A percentile compares a stretch with the other conserved stretches of the same genome.
phyloP scores from a whole-genome alignment of 64 coral and sea anemone genomes.

The Pocillopora verrucosa region DNA sequence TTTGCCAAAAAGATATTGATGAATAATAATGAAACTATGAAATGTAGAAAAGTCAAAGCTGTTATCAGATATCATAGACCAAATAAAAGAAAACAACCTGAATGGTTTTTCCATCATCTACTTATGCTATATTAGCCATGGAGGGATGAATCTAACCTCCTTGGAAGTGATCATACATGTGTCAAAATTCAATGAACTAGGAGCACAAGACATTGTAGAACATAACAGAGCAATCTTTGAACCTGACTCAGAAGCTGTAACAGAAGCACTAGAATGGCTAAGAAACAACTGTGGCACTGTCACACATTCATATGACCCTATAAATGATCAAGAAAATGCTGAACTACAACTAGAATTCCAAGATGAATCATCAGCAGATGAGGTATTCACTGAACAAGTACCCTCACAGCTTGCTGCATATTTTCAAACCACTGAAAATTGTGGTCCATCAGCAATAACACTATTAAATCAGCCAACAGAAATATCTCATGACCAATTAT shows the following conservation, averaged over 20 bases:
- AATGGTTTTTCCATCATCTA: constrained; percentile 38
- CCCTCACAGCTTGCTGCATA: constrained; percentile 15
- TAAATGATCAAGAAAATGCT: constrained; percentile 58
- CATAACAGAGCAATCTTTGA: constrained; percentile 50
- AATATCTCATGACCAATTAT: constrained; percentile 44
- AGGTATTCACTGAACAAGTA: constrained; percentile 56
- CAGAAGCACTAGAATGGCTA: constrained; percentile 28
- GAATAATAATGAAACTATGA: constrained; percentile 59
- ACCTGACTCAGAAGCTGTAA: constrained; percentile 50
- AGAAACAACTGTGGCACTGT: constrained; percentile 27
- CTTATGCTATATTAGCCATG: constrained; percentile 63
- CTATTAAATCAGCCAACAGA: constrained; percentile 8
- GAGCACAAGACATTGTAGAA: constrained; percentile 39
- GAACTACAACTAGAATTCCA: not conserved
- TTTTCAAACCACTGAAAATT: not conserved
- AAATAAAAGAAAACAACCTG: constrained; percentile 66
- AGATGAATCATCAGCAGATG: constrained; percentile 21
- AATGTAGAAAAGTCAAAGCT: constrained; percentile 70
- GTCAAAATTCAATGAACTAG: constrained; percentile 65
- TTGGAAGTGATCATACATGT: constrained; percentile 56
- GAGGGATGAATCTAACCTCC: constrained; percentile 61
- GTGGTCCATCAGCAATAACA: no score
- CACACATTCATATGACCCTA: constrained; percentile 29
- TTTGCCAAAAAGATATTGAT: constrained; percentile 1
- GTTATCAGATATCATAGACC: constrained; percentile 67